These are phyloP conservation scores for Trogon melanurus DNA, from an alignment of 2,113 vertebrate genomes.

Conservation along the genomic window DNA sequence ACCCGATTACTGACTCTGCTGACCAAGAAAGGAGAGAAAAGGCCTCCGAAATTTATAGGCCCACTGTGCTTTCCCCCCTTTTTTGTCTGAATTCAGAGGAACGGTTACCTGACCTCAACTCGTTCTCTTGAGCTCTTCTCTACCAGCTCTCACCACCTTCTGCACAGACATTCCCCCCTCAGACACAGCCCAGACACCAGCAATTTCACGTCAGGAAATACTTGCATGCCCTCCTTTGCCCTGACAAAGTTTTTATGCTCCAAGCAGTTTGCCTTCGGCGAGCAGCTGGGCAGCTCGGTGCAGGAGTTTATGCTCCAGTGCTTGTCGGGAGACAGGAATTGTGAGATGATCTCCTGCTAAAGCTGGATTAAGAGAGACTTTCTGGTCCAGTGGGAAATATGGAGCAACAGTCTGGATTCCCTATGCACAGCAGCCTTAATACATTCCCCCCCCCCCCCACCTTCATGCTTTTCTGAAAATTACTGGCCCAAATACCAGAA, in stretches of 20 bases:
- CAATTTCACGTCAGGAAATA: neutral
- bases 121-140: neutral
- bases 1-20: neutral
- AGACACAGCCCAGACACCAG: neutral
- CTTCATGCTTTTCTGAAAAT: neutral
- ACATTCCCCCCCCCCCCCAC: accelerated
- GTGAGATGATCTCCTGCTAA: conserved; percentile 32
- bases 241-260: neutral
- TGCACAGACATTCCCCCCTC: neutral
- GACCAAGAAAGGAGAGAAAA: neutral
- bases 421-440: neutral
- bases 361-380: conserved; percentile 37
- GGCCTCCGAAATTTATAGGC: neutral
- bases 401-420: neutral
- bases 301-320: neutral
- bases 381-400: neutral
- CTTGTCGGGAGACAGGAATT: neutral
- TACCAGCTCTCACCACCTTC: neutral
- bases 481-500: neutral
- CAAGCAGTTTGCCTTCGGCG: neutral
- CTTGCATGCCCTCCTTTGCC: no score
- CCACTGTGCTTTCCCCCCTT: neutral
- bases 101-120: neutral
- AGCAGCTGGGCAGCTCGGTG: neutral
- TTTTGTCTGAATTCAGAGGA: neutral